A percentile compares a stretch with the other conserved stretches of the same genome.
Conservation (phyloP, 2,888 invertebrate species). For the Diploptera punctata region DNA sequence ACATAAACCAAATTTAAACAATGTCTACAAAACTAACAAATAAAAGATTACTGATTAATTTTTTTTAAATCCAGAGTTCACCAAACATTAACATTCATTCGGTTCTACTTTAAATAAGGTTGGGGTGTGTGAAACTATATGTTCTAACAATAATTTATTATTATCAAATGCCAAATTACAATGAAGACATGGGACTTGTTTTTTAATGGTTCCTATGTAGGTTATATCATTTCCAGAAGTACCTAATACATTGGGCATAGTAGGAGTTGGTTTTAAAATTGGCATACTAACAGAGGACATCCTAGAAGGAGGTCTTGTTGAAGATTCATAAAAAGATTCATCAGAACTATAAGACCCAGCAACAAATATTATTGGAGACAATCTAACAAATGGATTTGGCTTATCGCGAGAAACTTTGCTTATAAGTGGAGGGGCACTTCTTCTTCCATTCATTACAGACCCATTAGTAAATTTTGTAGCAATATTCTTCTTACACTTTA, state of each 20-base stretch:
- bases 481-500: too few species aligned
- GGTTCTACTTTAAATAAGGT: not conserved
- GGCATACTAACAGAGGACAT: too few species aligned
- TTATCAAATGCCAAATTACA: not conserved
- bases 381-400: not conserved
- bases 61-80: too few species aligned
- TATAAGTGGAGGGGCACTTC: not conserved
- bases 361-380: not conserved
- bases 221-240: too few species aligned
- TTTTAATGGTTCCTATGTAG: not conserved
- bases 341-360: not conserved
- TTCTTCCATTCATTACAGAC: not conserved
- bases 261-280: too few species aligned
- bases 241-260: too few species aligned
- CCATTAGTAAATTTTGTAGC: too few species aligned
- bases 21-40: too few species aligned
- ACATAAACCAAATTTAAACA: too few species aligned
- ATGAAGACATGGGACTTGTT: not conserved
- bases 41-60: too few species aligned
- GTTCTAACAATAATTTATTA: not conserved
- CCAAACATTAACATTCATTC: too few species aligned
- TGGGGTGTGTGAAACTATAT: not conserved
- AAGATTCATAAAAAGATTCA: not conserved
- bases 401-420: not conserved
- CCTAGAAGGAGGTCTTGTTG: too few species aligned